Conservation (phyloP, 2,113 vertebrate genomes). For the Grantiella picta region DNA sequence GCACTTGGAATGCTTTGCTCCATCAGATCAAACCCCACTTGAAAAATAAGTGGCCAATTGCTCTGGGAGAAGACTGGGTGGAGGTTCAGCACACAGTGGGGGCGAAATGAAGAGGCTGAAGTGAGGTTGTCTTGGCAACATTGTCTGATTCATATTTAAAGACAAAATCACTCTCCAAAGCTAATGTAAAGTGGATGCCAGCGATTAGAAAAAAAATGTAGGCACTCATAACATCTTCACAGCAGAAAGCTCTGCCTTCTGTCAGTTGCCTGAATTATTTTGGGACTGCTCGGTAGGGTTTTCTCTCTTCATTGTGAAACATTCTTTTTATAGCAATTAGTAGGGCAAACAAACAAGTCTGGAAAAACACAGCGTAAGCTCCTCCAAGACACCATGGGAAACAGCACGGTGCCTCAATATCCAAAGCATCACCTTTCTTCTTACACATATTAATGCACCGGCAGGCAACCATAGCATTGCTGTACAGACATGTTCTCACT, state of each 20-base stretch:
- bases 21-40: not conserved
- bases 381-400: not conserved
- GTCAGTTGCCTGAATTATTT: not conserved
- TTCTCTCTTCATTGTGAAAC: not conserved
- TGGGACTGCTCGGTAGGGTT: not conserved
- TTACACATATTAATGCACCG: not conserved
- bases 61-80: not conserved
- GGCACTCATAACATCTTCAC: not conserved
- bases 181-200: not conserved
- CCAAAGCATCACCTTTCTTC: not conserved
- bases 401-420: not conserved
- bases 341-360: not conserved
- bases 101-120: not conserved
- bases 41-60: not conserved
- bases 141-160: slow-evolving; percentile 21
- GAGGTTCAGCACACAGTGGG: not conserved
- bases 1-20: not conserved
- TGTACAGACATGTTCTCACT: not conserved
- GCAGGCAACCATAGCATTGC: not conserved
- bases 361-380: not conserved
- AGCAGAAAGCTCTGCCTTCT: slow-evolving; percentile 6
- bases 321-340: not conserved
- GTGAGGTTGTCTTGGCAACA: slow-evolving; percentile 33
- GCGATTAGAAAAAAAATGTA: not conserved
- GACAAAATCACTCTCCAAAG: slow-evolving; percentile 4